A percentile compares a stretch with the other conserved stretches of the same genome.
These are phyloP conservation scores for Zaprionus nigranus DNA, from an alignment of 1,140 invertebrate species.

Conservation along the genomic window DNA sequence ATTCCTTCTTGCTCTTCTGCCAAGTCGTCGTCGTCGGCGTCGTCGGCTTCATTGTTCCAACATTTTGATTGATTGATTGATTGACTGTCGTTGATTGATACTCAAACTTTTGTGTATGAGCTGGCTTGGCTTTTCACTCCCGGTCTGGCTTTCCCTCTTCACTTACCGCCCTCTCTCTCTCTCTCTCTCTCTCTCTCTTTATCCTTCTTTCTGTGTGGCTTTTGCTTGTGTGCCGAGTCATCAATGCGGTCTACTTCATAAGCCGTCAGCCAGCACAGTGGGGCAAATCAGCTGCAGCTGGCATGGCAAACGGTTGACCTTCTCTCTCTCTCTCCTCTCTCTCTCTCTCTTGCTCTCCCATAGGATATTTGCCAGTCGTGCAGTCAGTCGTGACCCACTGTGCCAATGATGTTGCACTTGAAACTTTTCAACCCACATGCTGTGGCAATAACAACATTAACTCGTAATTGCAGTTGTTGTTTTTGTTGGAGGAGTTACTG, in stretches of 20 bases:
- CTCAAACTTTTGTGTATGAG: conserved; percentile 53
- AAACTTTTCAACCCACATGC: conserved; percentile 44
- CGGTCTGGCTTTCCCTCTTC: not conserved
- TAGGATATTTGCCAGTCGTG: not conserved
- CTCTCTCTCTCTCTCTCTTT: not conserved
- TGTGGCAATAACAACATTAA: conserved; percentile 48
- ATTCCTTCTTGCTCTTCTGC: not conserved
- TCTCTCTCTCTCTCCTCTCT: not conserved
- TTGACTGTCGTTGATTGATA: conserved; percentile 66
- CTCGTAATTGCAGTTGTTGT: conserved; percentile 46
- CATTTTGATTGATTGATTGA: conserved; percentile 63
- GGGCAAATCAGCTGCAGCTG: not conserved
- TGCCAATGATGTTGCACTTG: conserved; percentile 43
- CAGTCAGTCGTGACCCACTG: conserved; percentile 23
- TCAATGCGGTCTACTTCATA: conserved; percentile 51
- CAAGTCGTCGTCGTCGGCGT: conserved; percentile 15
- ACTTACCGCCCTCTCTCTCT: not conserved
- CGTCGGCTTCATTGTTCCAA: conserved; percentile 46
- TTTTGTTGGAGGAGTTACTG: conserved; percentile 27
- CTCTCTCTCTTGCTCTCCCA: not conserved
- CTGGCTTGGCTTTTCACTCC: conserved; percentile 9
- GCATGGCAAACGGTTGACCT: not conserved
- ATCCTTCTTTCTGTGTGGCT: not conserved
- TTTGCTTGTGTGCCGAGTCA: conserved; percentile 44
- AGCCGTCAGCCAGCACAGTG: conserved; percentile 42